Base-by-base conservation (phyloP, 2,888 invertebrate species). In the Odontothrips loti region DNA sequence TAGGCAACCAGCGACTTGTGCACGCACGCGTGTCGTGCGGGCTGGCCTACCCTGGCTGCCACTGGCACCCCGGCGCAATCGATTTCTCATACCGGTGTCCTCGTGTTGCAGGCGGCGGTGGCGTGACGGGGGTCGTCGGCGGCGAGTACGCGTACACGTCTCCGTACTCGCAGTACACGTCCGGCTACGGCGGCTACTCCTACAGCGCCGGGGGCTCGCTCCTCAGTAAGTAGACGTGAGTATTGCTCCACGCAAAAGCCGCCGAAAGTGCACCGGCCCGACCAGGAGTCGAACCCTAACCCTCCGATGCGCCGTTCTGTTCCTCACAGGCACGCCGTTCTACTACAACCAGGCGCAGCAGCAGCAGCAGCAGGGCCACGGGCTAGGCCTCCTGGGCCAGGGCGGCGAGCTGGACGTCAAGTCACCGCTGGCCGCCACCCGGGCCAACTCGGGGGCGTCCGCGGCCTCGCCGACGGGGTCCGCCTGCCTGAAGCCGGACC, bases 91-190 rank as follows among this genome's bases (percentile, higher is more conserved):
- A 6, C 34, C 34, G 34, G 6, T 6, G 2, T 6, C 6, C 34
- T 43, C 34, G 34, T 43, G 34, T 43, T 43, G 68, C 86, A 92
- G 92, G 91, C 84, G 91, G 92, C 83, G 90, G 91, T 82, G 89
- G 90, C 47, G 91, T 91, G 81, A 87, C 68, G 23, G 68, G 68
- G 11, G 68, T 75, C 23, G 68, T 75, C 11, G 68, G 68, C 23
- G 68, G 91, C 81, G 93, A 93, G 86, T 93, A 93, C 86, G 90
- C 93, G 58, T 93, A 93, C 86, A 92, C 91, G 86, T 91, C 93
- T 82, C 91, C 92, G 84, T 95, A 95, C 90, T 90, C 91, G 84
- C 92, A 94, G 86, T 94, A 94, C 87, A 93, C 93, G 82, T 91
- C 94, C 20, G 90, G 91, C 9, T 92, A 92, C 86, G 88, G 90